These are phyloP conservation scores for Parnassius smintheus DNA, from an alignment of 2,888 invertebrate species.

Conservation along the genomic window DNA sequence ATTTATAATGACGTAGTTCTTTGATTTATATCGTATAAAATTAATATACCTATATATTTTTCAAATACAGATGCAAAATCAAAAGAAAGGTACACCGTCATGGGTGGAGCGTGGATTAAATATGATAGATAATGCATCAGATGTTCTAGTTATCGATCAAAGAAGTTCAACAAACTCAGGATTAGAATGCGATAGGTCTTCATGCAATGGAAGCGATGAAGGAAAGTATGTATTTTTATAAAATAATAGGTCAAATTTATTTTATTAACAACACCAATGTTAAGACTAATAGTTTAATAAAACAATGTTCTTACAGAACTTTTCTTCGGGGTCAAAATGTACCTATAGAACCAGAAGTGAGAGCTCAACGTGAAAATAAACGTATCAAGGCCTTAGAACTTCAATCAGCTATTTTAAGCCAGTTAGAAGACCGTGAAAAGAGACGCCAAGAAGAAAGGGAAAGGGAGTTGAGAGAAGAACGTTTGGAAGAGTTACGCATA, in stretches of 20 bases:
- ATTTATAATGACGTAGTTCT: not conserved
- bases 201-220: slow-evolving; percentile 73
- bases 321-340: slow-evolving; percentile 93
- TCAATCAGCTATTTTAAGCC: slow-evolving; percentile 91
- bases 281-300: not conserved
- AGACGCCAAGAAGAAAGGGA: slow-evolving; percentile 89
- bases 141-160: slow-evolving; percentile 82
- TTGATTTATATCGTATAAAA: not conserved
- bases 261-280: too few relatives aligned
- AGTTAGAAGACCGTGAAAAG: slow-evolving; percentile 91
- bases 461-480: slow-evolving; percentile 87
- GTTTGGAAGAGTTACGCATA: slow-evolving; percentile 89
- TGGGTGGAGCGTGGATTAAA: slow-evolving; percentile 82
- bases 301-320: slow-evolving; percentile 67
- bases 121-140: slow-evolving; percentile 73
- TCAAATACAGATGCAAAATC: slow-evolving; percentile 66
- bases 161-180: slow-evolving; percentile 70
- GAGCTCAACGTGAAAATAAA: slow-evolving; percentile 90
- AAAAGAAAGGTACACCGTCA: slow-evolving; percentile 76
- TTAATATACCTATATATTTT: not conserved
- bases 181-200: slow-evolving; percentile 68
- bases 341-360: slow-evolving; percentile 88
- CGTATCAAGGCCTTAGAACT: slow-evolving; percentile 92
- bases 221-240: slow-evolving; percentile 53
- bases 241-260: not conserved